phyloP scores from a whole-genome alignment of 2,113 vertebrate genomes.

The Gobio gobio region DNA sequence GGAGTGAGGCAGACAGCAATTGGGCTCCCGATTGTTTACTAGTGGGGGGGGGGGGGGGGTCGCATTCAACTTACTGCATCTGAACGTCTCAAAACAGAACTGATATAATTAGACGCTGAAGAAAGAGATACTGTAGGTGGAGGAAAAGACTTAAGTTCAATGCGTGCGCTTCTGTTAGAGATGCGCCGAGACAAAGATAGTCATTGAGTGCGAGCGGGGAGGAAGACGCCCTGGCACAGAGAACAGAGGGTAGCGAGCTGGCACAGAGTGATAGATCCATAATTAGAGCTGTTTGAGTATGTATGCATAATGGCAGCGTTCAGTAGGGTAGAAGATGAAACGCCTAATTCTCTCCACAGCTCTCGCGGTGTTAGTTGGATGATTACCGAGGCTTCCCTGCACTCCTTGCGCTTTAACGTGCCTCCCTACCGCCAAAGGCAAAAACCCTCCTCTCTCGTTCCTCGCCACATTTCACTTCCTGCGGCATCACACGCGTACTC shows the following conservation, averaged over 20 bases:
- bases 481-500: neutral
- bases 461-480: slow-evolving; percentile 18
- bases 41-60: neutral
- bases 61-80: neutral
- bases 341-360: slow-evolving; percentile 35
- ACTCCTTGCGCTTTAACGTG: neutral
- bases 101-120: slow-evolving; percentile 29
- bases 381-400: slow-evolving; percentile 64
- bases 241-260: slow-evolving; percentile 45
- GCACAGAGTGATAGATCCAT: slow-evolving; percentile 59
- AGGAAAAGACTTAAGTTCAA: slow-evolving; percentile 17
- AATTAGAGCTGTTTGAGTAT: slow-evolving; percentile 67
- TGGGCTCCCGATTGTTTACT: slow-evolving; percentile 33
- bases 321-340: slow-evolving; percentile 48
- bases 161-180: neutral
- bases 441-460: slow-evolving; percentile 51
- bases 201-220: slow-evolving; percentile 57
- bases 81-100: neutral
- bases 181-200: slow-evolving; percentile 27
- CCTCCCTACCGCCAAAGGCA: slow-evolving; percentile 62
- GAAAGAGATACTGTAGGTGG: slow-evolving; percentile 46
- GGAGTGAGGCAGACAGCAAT: slow-evolving; percentile 41
- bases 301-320: slow-evolving; percentile 42
- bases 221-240: slow-evolving; percentile 44
- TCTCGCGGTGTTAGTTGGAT: slow-evolving; percentile 48